phyloP scores from a whole-genome alignment of 1,140 invertebrate species.

The Bombus cullumanus region DNA sequence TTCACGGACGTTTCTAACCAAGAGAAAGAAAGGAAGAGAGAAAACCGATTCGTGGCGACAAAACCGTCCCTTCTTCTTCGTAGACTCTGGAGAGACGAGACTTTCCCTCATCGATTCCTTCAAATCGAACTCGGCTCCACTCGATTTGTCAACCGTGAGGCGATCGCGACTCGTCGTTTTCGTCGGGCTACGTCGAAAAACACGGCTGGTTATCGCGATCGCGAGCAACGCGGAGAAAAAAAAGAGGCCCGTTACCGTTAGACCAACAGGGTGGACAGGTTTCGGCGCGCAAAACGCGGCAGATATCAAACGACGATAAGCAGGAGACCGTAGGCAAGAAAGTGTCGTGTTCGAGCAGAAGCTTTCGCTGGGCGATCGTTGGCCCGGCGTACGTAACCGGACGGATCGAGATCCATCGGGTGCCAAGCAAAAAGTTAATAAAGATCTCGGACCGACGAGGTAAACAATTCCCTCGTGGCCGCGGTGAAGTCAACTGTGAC shows the following conservation, averaged over 20 bases:
- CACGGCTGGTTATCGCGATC: slow-evolving; percentile 11
- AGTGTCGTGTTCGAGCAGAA: not conserved
- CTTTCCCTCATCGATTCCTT: not conserved
- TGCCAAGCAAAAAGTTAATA: slow-evolving; percentile 42
- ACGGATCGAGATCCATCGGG: not conserved
- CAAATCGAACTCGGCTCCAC: not conserved
- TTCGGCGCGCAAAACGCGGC: slow-evolving; percentile 14
- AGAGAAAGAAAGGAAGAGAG: not conserved
- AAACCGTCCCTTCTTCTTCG: not conserved
- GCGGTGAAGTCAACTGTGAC: slow-evolving; percentile 7
- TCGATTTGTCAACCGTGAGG: slow-evolving; percentile 51
- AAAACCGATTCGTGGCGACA: not conserved
- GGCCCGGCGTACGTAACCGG: not conserved
- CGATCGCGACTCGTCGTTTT: slow-evolving; percentile 16
- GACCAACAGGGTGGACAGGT: slow-evolving; percentile 30
- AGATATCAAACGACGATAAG: slow-evolving; percentile 39
- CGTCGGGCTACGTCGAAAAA: slow-evolving; percentile 5
- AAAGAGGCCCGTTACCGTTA: slow-evolving; percentile 22
- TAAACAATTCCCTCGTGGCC: slow-evolving; percentile 14
- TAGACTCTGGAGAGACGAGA: not conserved
- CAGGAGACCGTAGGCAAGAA: not conserved
- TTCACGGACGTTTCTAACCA: not conserved
- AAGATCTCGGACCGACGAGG: slow-evolving; percentile 10
- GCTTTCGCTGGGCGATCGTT: slow-evolving; percentile 11
- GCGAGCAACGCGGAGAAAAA: not conserved